Evolutionary conservation across 2,888 invertebrate genomes (phyloP), one percentile per base, ranked within the genome.

Genomic region (Cryptophagus acutangulus): DNA sequence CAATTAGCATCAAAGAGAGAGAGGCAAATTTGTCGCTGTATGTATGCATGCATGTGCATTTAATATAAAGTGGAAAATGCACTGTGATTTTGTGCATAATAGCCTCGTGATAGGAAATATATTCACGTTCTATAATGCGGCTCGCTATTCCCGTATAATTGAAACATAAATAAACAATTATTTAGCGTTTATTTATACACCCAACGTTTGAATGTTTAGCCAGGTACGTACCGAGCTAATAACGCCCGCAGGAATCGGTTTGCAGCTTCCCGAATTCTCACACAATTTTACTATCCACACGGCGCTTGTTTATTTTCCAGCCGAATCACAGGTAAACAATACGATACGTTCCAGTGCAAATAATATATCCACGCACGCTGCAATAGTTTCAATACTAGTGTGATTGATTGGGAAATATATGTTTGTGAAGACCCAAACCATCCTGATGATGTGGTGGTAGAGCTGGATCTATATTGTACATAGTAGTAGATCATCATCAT

Each of bases 301-400:
- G 12, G 12, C 16, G 16, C 16, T 15, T 31, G 31, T 31, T 31
- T 13, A 31, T 31, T 31, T 31, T 31, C 15, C 5, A 31, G 13
- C 28, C 26, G 31, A 15, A 38, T 36, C 35, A 24, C 35, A 36
- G 41, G 38, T 45, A 45, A 45, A 45, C 45, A 45, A 41, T 35
- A 38, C 10, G 10, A 5, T 28, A 20, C 9, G 20, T 20, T 20
- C 6, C 9, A 20, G 9, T 20, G 20, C 20, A 20, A 6, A 9
- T 33, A 41, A 41, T 26, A 40, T 25, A 38, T 38, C 29, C 35
- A 3, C 12, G 26, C 26, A 26, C 3, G n/a, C 26, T 6, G 3
- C 26, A 3, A 26, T 26, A 3, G 3, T 6, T 3, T 4, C 3
- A 4, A 26, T 15, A 25, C 17, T 18, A 17, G 38, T 13, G 18